These are phyloP conservation scores for Procambarus clarkii DNA, from an alignment of 1,140 invertebrate genomes.

Conservation along the genomic window DNA sequence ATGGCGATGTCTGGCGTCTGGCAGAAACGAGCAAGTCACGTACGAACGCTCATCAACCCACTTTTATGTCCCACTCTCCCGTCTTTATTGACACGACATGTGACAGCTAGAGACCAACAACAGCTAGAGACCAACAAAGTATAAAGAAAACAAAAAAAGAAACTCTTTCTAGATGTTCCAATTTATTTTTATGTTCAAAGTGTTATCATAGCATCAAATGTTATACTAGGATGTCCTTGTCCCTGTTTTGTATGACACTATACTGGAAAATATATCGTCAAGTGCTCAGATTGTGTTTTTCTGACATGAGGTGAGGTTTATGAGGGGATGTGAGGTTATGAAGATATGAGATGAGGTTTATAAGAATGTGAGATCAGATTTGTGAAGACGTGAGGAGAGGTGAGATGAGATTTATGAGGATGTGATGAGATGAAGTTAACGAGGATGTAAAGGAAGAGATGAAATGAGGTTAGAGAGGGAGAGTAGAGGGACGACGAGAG, in stretches of 20 bases:
- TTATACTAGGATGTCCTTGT: conserved; percentile 42
- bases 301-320: background rate
- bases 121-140: background rate
- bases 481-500: too few species aligned
- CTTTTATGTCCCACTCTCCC: background rate
- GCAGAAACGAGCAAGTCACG: background rate
- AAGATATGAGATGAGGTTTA: too few species aligned
- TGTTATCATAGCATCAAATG: conserved; percentile 37
- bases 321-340: too few species aligned
- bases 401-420: too few species aligned
- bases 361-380: too few species aligned
- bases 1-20: background rate
- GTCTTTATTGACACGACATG: background rate
- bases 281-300: conserved; percentile 26
- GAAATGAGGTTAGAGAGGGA: too few species aligned
- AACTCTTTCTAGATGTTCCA: conserved; percentile 29
- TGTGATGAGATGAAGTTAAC: too few species aligned
- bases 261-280: conserved; percentile 48
- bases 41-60: background rate
- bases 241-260: conserved; percentile 50
- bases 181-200: conserved; percentile 46
- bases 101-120: background rate
- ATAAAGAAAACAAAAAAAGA: conserved; percentile 10
- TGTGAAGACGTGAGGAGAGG: too few species aligned
- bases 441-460: too few species aligned